These are phyloP conservation scores for Toxotes jaculatrix DNA, from an alignment of 2,113 vertebrate species.

Conservation along the genomic window DNA sequence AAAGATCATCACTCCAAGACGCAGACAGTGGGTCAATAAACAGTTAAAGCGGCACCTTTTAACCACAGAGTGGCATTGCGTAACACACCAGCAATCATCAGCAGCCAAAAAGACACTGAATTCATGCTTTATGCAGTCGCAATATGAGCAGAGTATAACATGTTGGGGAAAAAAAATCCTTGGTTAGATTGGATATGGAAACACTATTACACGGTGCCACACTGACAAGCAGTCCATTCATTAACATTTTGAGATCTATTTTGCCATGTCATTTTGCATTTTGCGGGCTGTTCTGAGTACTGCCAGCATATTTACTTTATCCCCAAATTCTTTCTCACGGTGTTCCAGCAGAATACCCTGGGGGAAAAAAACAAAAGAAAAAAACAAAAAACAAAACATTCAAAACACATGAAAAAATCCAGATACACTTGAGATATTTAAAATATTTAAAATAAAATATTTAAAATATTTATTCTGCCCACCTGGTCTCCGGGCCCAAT, in stretches of 20 bases:
- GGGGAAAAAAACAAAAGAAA: background rate
- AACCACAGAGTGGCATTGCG: background rate
- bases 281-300: slow-evolving; percentile 66
- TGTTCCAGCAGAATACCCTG: slow-evolving; percentile 94
- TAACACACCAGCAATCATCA: background rate
- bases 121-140: background rate
- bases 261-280: slow-evolving; percentile 31
- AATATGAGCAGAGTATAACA: background rate
- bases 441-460: too few relatives aligned
- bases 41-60: slow-evolving; percentile 21
- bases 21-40: slow-evolving; percentile 22
- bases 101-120: background rate
- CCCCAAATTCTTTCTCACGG: slow-evolving; percentile 94
- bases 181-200: background rate
- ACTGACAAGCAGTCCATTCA: background rate
- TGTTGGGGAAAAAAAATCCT: background rate
- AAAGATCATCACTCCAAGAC: slow-evolving; percentile 1
- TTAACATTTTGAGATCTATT: slow-evolving; percentile 38
- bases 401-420: background rate
- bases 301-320: slow-evolving; percentile 87
- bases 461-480: background rate
- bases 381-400: background rate
- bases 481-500: slow-evolving; percentile 73
- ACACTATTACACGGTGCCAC: background rate
- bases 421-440: background rate